Base-by-base conservation (phyloP, 2,888 invertebrate species). In the Noctua pronuba region DNA sequence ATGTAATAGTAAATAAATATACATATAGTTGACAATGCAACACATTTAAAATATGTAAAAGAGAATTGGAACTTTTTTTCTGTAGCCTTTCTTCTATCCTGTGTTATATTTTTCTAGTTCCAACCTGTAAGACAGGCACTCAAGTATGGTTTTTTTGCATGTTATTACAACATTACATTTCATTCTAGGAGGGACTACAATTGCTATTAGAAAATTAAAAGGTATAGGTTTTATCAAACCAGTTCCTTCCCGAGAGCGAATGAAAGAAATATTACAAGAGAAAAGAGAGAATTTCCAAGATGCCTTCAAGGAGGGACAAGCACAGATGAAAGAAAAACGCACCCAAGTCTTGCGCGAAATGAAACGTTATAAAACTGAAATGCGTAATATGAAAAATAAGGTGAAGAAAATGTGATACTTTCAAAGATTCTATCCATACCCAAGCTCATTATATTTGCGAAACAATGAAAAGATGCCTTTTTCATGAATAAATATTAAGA, bases 181-280 rank as follows among this genome's bases (percentile, higher is more conserved):
- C 10, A 18, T 94, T 94, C 41, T 88, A 98, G 98, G 98, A 88
- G 98, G 98, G 67, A 99, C 99, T 35, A 99, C 99, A 31, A 94
- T 98, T 92, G 97, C 98, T 13, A 99, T 99, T 78, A 98, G 97
- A 90, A 98, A 98, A 91, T 96, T 99, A 86, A 98, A 97, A 88
- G 97, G 97, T 89, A 97, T 97, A 92, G 99, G 99, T 71, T 98
- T 98, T 93, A 98, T 99, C 80, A 98, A 98, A 92, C 98, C 98
- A n/a, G 98, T 98, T 52, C 98, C 98, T 31, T 97, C 97, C 38
- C 96, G 96, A 75, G 97, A 97, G 88, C 93, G 97, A 85, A 94
- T 98, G 18, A 97, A 97, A 91, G 97, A 97, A 91, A 97, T 98
- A 94, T 95, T 97, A 82, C 95, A 97, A 87, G 97, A 97, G 87